Conservation (phyloP, 2,797 vertebrate species). For the Brachymystax lenok region DNA sequence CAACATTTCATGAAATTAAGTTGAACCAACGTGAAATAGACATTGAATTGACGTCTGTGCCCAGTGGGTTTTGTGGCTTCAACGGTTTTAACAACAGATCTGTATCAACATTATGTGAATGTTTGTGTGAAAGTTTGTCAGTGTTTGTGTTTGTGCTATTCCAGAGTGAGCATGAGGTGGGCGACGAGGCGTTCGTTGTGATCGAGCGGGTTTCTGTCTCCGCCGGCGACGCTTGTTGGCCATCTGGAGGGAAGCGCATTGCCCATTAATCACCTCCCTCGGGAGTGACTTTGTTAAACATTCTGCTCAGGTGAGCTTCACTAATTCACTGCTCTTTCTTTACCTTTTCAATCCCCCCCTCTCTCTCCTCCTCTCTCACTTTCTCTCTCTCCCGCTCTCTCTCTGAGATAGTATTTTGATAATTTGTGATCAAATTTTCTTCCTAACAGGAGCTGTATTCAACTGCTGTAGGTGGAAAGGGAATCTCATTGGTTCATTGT, state of each 20-base stretch:
- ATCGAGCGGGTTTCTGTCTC: neutral
- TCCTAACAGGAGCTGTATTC: neutral
- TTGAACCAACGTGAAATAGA: no score
- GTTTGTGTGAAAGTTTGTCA: neutral
- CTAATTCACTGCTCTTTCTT: constrained; percentile 8
- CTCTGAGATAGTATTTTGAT: neutral
- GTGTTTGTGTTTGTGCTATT: neutral
- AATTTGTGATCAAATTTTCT: neutral
- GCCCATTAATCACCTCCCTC: constrained; percentile 26
- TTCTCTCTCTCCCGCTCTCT: neutral
- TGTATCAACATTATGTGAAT: neutral
- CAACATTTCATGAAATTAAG: no score
- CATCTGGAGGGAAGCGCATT: constrained; percentile 18
- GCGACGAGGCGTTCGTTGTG: neutral
- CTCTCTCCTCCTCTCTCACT: neutral
- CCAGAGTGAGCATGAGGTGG: neutral
- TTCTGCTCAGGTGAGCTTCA: neutral
- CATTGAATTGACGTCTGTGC: no score
- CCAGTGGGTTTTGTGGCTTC: neutral
- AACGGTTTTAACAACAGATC: neutral
- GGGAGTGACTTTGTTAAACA: constrained; percentile 22
- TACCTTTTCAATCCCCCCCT: neutral
- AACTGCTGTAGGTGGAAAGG: neutral
- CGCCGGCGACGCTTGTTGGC: constrained; percentile 1
- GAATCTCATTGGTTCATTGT: neutral